Percentiles rank a stretch among this genome's conserved stretches.
These are phyloP conservation scores for Nymphalis urticae DNA, from an alignment of 2,888 invertebrate genomes.

Conservation along the genomic window DNA sequence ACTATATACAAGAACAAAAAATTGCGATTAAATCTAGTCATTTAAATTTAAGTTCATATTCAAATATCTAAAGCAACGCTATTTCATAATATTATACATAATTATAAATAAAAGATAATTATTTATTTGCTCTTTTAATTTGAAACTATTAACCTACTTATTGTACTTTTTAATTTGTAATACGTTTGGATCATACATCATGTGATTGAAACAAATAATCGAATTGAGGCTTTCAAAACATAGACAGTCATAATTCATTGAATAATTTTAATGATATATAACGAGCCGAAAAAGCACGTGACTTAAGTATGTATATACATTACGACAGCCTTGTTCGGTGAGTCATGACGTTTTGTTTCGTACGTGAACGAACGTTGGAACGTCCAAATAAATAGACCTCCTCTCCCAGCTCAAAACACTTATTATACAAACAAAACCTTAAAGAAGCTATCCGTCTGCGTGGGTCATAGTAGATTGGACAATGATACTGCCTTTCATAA, in stretches of 20 bases:
- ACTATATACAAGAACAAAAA: too few species aligned
- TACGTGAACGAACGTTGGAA: constrained; percentile 19
- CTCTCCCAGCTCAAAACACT: constrained; percentile 12
- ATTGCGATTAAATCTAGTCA: too few species aligned
- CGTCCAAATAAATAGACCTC: constrained; percentile 39
- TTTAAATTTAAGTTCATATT: too few species aligned
- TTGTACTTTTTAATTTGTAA: too few species aligned
- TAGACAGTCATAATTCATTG: constrained; percentile 15
- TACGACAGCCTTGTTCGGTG: constrained; percentile 41
- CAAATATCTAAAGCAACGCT: too few species aligned
- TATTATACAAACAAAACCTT: neutral
- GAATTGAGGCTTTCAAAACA: constrained; percentile 17
- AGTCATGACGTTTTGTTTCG: constrained; percentile 37
- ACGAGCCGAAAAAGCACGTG: constrained; percentile 39
- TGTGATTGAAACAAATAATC: constrained; percentile 8
- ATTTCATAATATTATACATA: too few species aligned
- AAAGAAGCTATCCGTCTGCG: constrained; percentile 7
- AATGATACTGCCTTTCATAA: constrained; percentile 48
- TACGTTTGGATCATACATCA: too few species aligned
- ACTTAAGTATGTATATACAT: constrained; percentile 35
- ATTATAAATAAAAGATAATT: too few species aligned
- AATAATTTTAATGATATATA: constrained; percentile 19
- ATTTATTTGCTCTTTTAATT: too few species aligned
- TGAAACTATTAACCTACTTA: too few species aligned
- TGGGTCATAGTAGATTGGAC: constrained; percentile 25